Evolutionary conservation across 2,888 invertebrate genomes (phyloP), one percentile per base, ranked within the genome.

Genomic region (Orthosia gracilis): DNA sequence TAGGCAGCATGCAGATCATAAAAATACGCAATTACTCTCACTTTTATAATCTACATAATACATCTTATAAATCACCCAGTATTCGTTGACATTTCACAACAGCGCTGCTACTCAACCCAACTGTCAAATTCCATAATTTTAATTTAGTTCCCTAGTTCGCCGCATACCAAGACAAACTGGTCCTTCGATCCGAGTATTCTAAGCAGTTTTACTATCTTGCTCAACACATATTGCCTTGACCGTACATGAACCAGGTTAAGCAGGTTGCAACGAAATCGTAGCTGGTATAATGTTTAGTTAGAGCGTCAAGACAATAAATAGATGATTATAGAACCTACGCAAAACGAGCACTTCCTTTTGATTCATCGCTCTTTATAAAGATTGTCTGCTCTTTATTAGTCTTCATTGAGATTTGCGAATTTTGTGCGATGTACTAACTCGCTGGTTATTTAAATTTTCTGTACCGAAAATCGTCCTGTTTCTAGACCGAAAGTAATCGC

Each of bases 301-400:
- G 31, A 72, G 59, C 68, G 70, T 26, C 26, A 74, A 79, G 70
- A 74, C 74, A 76, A 82, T 85, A 86, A 83, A 81, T 83, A 85
- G 79, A 65, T 73, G 71, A 85, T 85, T 85, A 85, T 65, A 73
- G 70, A 85, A 85, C 86, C 86, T 86, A 86, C 86, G 86, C 86
- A 87, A 83, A 85, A 71, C 69, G 76, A 59, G 69, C 47, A 85
- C 75, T 75, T 86, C 87, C 86, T 86, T 86, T 86, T 85, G 87
- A 86, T 86, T 86, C 86, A 86, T 86, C 83, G 81, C 86, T 85
- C 81, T 76, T 81, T 80, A 83, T 86, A 85, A 73, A 76, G 80
- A 76, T 67, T 81, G 86, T 87, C 87, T 78, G 76, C 61, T 63
- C 69, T 85, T 87, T 85, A 83, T 85, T 85, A 71, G 47, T 62